phyloP scores from a whole-genome alignment of 2,113 vertebrate genomes.

The Cyrtonyx montezumae region DNA sequence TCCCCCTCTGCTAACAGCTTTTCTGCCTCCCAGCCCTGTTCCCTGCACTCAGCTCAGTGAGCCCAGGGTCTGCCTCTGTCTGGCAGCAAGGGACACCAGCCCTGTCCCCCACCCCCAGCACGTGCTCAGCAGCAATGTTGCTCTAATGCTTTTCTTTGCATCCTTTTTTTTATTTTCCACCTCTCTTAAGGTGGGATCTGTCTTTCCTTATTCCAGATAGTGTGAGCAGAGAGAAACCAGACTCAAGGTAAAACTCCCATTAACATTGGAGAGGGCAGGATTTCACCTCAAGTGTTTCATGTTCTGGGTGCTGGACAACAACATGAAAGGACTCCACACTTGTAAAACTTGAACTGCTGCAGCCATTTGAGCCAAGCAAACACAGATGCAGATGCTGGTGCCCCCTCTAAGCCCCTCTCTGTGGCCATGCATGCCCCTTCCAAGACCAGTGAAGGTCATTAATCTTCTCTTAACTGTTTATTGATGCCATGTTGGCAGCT shows the following conservation, averaged over 20 bases:
- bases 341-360: constrained; percentile 33
- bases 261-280: constrained; percentile 46
- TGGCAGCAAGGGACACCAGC: not conserved
- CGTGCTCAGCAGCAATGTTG: not conserved
- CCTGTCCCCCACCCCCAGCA: fast-evolving
- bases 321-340: constrained; percentile 67
- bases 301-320: constrained; percentile 45
- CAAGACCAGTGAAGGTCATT: not conserved
- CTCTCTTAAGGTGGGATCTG: not conserved
- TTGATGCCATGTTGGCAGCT: constrained; percentile 34
- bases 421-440: not conserved
- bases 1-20: not conserved
- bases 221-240: constrained; percentile 66
- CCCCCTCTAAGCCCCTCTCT: not conserved
- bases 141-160: not conserved
- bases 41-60: not conserved
- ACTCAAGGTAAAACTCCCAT: constrained; percentile 45
- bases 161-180: not conserved
- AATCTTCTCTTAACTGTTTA: constrained; percentile 51
- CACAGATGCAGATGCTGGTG: constrained; percentile 12
- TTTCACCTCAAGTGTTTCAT: constrained; percentile 70
- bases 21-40: not conserved
- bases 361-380: constrained; percentile 15
- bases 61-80: not conserved
- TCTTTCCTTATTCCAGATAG: constrained; percentile 40